Evolutionary conservation across 2,888 invertebrate species (phyloP).

Genomic region (Lapara coniferarum): DNA sequence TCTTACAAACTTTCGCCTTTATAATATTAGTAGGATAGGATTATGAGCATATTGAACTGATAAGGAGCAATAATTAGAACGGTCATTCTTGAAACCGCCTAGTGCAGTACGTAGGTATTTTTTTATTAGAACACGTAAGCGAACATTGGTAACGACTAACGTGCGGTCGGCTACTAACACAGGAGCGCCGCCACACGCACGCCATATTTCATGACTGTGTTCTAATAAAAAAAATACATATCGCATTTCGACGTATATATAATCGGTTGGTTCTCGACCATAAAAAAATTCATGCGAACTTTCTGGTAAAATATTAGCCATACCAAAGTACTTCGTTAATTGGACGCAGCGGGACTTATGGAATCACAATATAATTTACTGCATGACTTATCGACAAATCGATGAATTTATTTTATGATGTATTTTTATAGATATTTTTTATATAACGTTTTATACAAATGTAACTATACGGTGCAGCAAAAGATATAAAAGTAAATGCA

Average conservation of each 20-base stretch:
- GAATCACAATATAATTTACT: neutral
- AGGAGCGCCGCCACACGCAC: neutral
- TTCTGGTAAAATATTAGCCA: slow-evolving; percentile 7
- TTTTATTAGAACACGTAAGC: neutral
- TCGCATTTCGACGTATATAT: slow-evolving; percentile 36
- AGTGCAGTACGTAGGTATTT: neutral
- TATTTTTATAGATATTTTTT: neutral
- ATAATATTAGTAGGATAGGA: too few relatives aligned
- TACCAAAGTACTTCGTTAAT: slow-evolving; percentile 12
- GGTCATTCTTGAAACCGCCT: neutral
- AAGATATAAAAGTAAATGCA: too few relatives aligned
- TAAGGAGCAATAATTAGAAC: too few relatives aligned
- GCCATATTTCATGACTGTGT: slow-evolving; percentile 44
- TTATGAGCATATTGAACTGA: too few relatives aligned
- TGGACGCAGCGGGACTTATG: slow-evolving; percentile 15
- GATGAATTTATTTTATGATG: neutral
- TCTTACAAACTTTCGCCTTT: too few relatives aligned
- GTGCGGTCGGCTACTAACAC: neutral
- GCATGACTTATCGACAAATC: slow-evolving; percentile 12
- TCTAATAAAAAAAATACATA: slow-evolving; percentile 35
- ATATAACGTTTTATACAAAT: neutral
- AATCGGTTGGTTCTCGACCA: slow-evolving; percentile 36
- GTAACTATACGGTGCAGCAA: too few relatives aligned
- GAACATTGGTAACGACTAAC: neutral
- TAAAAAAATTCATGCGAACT: slow-evolving; percentile 39